Evolutionary conservation across 2,888 invertebrate genomes (phyloP), one percentile per base, ranked within the genome.

Genomic region (Sinotaia quadrata): DNA sequence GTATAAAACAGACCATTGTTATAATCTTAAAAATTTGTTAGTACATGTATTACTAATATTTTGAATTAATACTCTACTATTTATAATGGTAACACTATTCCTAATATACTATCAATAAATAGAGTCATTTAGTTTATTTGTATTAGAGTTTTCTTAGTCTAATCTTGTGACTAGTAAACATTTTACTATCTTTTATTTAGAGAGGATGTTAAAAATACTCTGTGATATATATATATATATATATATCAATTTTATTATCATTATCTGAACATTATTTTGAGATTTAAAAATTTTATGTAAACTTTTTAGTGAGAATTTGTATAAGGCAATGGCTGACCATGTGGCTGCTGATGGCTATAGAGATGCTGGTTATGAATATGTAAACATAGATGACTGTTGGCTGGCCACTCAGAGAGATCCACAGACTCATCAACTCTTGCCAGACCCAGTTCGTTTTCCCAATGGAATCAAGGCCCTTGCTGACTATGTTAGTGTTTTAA

Each of bases 401-500:
- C 90, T 95, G 69, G 95, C 95, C 82, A 92, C 94, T 81, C 92
- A 94, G 78, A 91, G 97, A 51, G 94, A 93, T 80, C 58, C 63
- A 24, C 54, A 67, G 5, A 71, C 54, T n/a, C 96, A 96, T 15
- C 91, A 92, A 69, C 91, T 98, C 27, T 93, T 95, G 58, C 92
- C 97, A 0, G 97, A 97, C 87, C 91, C 93, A 37, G 91, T 92
- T 78, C 90, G 97, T 78, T 98, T 98, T 89, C 97, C 97, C 0
- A 93, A 93, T 85, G 97, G 97, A 75, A 97, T 98, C 90, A 94
- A 93, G 89, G 92, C 93, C 74, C 90, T 98, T 56, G 91, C 96
- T 51, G 94, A 96, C 89, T 97, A 97, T 90, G 97, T 97, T 89
- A 93, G 94, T 91, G n/a, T n/a, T n/a, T n/a, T n/a, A n/a, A n/a